Evolutionary conservation across 30 jellyfish, hydroid and myxozoan genomes (phyloP), one percentile per base, ranked within the genome.

Genomic region (Cassiopea andromeda): DNA sequence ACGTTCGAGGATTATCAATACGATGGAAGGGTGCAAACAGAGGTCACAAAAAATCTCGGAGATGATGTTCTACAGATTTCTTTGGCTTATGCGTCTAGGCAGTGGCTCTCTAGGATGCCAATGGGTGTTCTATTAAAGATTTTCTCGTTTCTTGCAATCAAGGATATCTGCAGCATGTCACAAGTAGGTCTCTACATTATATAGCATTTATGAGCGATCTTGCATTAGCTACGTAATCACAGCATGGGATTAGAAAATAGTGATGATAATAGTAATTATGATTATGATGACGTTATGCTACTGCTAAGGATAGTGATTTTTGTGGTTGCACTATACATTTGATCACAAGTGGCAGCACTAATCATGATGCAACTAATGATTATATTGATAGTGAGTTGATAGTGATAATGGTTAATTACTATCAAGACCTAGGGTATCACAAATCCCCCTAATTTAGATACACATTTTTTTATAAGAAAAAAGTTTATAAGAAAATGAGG

Each of bases 101-200:
- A 87, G 45, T 93, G 98, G 98, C 91, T 93, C 47, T 82, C 95
- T 18, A 84, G 97, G 48, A 45, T 93, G 83, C 98, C 98, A 2
- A 16, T 64, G 49, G 73, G 85, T 38, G 85, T 84, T 4, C 72
- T 93, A 78, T 69, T 44, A 48, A 76, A 60, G 10, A 88, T 93
- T 27, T 49, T 88, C 1, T 71, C 95, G 8, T 14, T 73, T 14
- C 67, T 93, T 46, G 77, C 69, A 9, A 46, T 84, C 57, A 69
- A 78, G 44, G 98, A 93, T 60, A 67, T 93, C 48, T 58, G 85
- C 64, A 72, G 43, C 38, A 74, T 93, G 10, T 86, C 94, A 1
- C 90, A 88, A 94, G 98, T 93, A 93, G 17, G 92, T n/a, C 5
- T 64, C 27, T 13, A 4, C 73, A 5, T 64, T 27, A 58, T 58